Percentiles rank a stretch among this genome's conserved stretches.
These are phyloP conservation scores for Trilocha varians DNA, from an alignment of 2,888 invertebrate genomes.

Conservation along the genomic window DNA sequence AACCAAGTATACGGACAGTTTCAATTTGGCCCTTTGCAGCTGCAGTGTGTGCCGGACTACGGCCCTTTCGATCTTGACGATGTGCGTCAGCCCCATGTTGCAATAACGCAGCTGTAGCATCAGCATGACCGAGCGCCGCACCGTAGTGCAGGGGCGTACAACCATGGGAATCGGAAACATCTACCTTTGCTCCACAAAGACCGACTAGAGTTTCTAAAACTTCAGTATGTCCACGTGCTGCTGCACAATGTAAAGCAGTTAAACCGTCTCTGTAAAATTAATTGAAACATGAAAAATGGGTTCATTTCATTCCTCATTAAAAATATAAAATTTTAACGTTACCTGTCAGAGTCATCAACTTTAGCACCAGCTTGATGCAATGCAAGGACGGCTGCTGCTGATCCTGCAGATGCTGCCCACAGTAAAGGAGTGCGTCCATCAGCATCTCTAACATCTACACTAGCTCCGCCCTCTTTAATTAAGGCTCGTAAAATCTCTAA, in stretches of 20 bases:
- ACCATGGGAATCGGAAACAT: constrained; percentile 93
- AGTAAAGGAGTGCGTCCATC: constrained; percentile 95
- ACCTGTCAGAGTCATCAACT: constrained; percentile 87
- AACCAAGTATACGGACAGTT: constrained; percentile 82
- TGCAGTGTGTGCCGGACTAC: constrained; percentile 95
- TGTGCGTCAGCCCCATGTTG: constrained; percentile 93
- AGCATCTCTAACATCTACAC: constrained; percentile 89
- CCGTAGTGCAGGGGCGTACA: constrained; percentile 98
- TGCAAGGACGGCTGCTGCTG: constrained; percentile 91
- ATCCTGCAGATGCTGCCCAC: constrained; percentile 98
- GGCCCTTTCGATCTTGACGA: constrained; percentile 92
- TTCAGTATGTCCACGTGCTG: constrained; percentile 94
- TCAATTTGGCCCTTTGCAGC: constrained; percentile 96
- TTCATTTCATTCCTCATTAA: neutral
- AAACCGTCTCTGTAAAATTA: constrained; percentile 85
- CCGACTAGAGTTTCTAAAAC: constrained; percentile 91
- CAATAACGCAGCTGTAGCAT: constrained; percentile 91
- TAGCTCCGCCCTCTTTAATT: constrained; percentile 82
- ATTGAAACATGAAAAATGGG: neutral
- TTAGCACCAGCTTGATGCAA: constrained; percentile 90
- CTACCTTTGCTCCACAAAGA: constrained; percentile 90
- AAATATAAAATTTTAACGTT: constrained; percentile 10
- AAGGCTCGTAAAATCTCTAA: constrained; percentile 86
- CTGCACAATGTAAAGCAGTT: constrained; percentile 96
- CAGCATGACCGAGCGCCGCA: constrained; percentile 95